These are phyloP conservation scores for Synergus umbraculus DNA, from an alignment of 2,888 invertebrate genomes.

Conservation along the genomic window DNA sequence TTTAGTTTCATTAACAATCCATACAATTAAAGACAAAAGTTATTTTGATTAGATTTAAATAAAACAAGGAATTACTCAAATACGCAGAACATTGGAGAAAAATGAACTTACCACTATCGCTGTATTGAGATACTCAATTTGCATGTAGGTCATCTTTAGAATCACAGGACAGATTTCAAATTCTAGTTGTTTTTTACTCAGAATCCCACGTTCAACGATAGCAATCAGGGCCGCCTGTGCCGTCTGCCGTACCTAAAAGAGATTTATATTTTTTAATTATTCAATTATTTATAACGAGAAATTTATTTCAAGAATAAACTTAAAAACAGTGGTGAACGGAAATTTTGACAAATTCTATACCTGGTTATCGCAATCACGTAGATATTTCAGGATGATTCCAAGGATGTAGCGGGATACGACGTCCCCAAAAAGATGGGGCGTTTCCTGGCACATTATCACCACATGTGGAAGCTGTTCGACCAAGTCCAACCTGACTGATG, in stretches of 20 bases:
- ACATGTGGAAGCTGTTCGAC: slow-evolving; percentile 84
- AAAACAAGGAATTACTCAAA: background rate
- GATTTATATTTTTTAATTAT: background rate
- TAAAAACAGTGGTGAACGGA: background rate
- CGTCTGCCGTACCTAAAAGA: slow-evolving; percentile 81
- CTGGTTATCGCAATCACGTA: slow-evolving; percentile 82
- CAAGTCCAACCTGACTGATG: slow-evolving; percentile 81
- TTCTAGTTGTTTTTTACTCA: slow-evolving; percentile 81
- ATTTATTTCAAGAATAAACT: background rate
- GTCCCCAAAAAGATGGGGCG: slow-evolving; percentile 77
- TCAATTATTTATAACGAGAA: background rate
- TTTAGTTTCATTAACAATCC: background rate
- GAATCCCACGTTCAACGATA: slow-evolving; percentile 82
- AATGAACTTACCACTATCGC: slow-evolving; percentile 80
- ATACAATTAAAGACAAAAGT: background rate
- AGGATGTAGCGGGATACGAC: slow-evolving; percentile 80
- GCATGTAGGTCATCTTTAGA: slow-evolving; percentile 78
- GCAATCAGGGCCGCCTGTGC: slow-evolving; percentile 82
- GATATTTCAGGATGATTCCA: slow-evolving; percentile 81
- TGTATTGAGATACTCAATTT: slow-evolving; percentile 80
- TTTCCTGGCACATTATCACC: slow-evolving; percentile 81
- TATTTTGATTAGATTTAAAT: background rate
- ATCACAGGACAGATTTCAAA: slow-evolving; percentile 83
- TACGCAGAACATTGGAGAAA: background rate
- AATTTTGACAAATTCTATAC: slow-evolving; percentile 69